Percentiles rank a stretch among this genome's conserved stretches.
Conservation (phyloP, 2,797 vertebrate genomes). For the Anas bahamensis region DNA sequence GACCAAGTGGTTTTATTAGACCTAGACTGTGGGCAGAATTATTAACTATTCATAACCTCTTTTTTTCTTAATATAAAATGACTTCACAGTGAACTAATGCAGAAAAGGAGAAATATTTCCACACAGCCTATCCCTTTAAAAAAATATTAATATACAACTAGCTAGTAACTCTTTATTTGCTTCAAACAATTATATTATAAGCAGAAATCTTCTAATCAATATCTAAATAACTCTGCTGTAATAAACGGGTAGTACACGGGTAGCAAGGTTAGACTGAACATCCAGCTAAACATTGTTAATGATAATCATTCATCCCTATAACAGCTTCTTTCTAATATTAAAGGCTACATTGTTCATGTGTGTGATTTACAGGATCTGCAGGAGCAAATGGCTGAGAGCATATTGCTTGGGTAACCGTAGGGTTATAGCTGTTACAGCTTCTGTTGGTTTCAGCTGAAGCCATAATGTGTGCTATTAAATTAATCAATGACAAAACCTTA, state of each 20-base stretch:
- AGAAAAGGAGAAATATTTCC: background rate
- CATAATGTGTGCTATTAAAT: background rate
- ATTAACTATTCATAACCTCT: background rate
- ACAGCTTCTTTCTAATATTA: background rate
- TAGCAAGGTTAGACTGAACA: background rate
- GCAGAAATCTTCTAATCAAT: background rate
- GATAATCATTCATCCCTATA: background rate
- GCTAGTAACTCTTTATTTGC: background rate
- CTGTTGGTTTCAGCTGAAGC: background rate
- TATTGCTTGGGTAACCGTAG: background rate
- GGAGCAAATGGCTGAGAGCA: background rate
- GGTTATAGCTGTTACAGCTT: background rate
- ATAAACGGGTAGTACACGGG: background rate
- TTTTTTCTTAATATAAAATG: background rate
- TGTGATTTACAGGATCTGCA: background rate
- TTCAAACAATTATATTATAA: background rate
- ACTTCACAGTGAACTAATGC: background rate
- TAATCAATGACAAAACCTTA: constrained; percentile 3
- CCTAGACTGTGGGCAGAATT: background rate
- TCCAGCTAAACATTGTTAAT: background rate
- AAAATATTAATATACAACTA: background rate
- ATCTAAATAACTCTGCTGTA: background rate
- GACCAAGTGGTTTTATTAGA: background rate
- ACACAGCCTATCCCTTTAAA: background rate
- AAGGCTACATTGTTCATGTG: background rate